Percentiles rank a stretch among this genome's conserved stretches.
phyloP scores from a whole-genome alignment of 1,140 invertebrate species.

The Sitodiplosis mosellana region DNA sequence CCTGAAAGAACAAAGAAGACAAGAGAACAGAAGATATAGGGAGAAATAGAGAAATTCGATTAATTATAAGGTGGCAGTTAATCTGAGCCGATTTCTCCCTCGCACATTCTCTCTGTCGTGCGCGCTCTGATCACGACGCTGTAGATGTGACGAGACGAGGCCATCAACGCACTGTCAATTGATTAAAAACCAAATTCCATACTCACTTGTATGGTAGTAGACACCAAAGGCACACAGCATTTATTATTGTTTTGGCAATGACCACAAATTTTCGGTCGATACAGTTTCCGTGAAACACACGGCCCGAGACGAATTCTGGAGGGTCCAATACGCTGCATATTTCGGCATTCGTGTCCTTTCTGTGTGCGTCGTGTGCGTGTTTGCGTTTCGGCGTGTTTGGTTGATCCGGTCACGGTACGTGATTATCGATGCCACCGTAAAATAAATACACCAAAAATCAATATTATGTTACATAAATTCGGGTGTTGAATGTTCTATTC shows the following conservation, averaged over 20 bases:
- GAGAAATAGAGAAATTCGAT: too few species aligned
- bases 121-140: too few species aligned
- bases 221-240: constrained; percentile 36
- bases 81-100: too few species aligned
- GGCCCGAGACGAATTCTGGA: constrained; percentile 36
- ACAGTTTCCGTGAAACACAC: constrained; percentile 39
- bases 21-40: too few species aligned
- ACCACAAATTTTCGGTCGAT: constrained; percentile 42
- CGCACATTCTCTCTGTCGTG: too few species aligned
- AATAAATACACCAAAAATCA: neutral
- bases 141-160: too few species aligned
- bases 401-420: neutral
- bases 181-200: neutral
- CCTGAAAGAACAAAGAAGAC: constrained; percentile 10
- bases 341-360: constrained; percentile 44
- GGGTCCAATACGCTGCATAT: constrained; percentile 33
- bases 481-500: too few species aligned
- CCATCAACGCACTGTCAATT: too few species aligned
- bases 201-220: constrained; percentile 35
- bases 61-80: too few species aligned
- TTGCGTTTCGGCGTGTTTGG: neutral
- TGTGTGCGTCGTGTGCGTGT: constrained; percentile 16
- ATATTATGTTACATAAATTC: neutral
- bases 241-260: constrained; percentile 27
- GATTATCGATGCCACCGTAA: neutral